Base-by-base conservation (phyloP, 2,888 invertebrate genomes). In the Drosophila pseudotakahashii region DNA sequence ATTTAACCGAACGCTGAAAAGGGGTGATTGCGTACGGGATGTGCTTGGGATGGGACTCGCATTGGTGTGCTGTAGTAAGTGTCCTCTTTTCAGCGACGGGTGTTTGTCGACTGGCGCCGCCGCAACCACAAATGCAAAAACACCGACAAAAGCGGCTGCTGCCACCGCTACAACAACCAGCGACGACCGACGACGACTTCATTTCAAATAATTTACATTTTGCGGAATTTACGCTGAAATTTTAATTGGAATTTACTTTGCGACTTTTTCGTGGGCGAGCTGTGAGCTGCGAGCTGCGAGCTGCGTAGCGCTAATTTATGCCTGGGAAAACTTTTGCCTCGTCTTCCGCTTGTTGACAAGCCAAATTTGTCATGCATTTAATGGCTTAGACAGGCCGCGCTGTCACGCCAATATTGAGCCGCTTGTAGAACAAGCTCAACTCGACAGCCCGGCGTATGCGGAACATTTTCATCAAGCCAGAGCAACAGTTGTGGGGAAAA, bases 221-320 rank as follows among this genome's bases (percentile, higher is more conserved):
- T 88, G 76, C 79, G 88, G 88, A 76, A 83, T 83, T 88, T 80
- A 76, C 77, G 81, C 73, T 77, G 76, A 88, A 88, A 86, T 86
- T 83, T 85, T 86, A 85, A 85, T 85, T 85, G 84, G 87, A 85
- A 86, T 85, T 85, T 85, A 79, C 88, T 86, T 88, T 81, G 77
- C 67, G 74, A 77, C 73, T 87, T 71, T 81, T 77, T 59, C 52
- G 45, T 59, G 74, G 59, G 59, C 62, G 62, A 32, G 59, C 52
- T 34, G 59, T 48, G 62, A 32, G 59, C 53, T 61, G 66, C 52
- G 75, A n/a, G 59, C 52, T 34, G 59, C 62, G 62, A 32, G 59
- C 53, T 61, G 66, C 52, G 75, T 71, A 59, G 66, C 69, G 62
- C 73, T 77, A 76, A 76, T 76, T 76, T 76, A 76, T 73, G 64